Evolutionary conservation across 2,113 vertebrate species (phyloP).

Genomic region (Zosterops pallidus): DNA sequence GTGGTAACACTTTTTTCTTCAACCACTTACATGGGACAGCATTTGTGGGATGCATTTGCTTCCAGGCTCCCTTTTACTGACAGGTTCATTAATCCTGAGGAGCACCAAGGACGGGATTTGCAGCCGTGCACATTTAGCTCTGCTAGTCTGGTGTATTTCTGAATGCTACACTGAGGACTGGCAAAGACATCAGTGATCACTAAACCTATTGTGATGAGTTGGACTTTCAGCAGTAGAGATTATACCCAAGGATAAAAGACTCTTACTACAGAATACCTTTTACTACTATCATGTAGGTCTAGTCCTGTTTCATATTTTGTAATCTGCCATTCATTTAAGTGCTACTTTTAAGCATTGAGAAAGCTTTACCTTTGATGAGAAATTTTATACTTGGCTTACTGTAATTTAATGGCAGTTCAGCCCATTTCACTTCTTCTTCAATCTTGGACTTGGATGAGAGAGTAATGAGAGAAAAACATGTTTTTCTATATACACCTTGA

Average conservation of each 20-base stretch:
- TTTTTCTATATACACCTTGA: neutral
- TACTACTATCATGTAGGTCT: neutral
- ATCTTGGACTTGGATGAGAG: neutral
- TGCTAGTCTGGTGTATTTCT: accelerated
- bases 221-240: neutral
- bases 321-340: neutral
- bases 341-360: neutral
- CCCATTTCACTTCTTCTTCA: neutral
- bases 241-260: neutral
- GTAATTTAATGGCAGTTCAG: neutral
- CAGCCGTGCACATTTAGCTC: neutral
- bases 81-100: neutral
- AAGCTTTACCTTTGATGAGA: neutral
- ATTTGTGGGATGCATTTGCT: neutral
- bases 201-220: neutral
- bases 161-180: neutral
- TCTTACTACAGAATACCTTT: neutral
- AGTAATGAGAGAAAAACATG: neutral
- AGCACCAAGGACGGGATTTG: neutral
- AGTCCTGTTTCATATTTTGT: neutral
- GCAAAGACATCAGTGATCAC: neutral
- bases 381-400: neutral
- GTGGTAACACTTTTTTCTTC: neutral
- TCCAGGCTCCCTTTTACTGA: neutral
- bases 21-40: neutral